These are phyloP conservation scores for Apamea epomidion DNA, from an alignment of 2,888 invertebrate species.

Conservation along the genomic window DNA sequence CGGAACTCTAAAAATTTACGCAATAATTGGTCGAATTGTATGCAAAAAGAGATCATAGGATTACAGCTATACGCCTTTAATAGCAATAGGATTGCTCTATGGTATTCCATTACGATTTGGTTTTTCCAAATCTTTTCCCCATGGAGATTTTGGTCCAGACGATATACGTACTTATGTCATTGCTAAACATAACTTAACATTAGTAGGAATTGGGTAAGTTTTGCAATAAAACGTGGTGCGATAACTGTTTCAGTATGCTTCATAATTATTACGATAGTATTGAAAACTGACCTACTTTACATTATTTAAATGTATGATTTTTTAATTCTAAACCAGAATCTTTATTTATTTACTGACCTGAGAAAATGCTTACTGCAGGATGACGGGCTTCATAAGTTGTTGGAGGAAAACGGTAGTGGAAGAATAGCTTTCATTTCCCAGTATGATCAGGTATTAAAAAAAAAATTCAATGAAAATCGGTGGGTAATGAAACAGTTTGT, in stretches of 20 bases:
- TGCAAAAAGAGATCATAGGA: not conserved
- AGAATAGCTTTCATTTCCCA: not conserved
- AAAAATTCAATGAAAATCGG: not conserved
- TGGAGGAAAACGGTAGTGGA: not conserved
- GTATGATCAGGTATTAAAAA: not conserved
- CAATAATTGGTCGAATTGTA: slow-evolving; percentile 1
- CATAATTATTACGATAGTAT: not conserved
- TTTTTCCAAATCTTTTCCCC: too few relatives aligned
- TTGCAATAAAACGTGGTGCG: not conserved
- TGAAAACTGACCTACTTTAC: slow-evolving; percentile 4
- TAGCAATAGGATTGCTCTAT: not conserved
- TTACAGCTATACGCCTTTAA: not conserved
- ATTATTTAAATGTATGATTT: not conserved
- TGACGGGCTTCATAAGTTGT: too few relatives aligned
- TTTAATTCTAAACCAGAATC: not conserved
- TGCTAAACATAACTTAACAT: not conserved
- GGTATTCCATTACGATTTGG: not conserved
- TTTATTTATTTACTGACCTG: not conserved
- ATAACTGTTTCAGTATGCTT: not conserved
- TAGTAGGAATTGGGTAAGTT: not conserved
- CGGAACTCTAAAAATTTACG: too few relatives aligned
- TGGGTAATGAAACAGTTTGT: not conserved
- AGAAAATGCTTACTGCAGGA: not conserved
- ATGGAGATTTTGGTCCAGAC: not conserved
- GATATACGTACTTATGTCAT: not conserved